Evolutionary conservation across 2,888 invertebrate species (phyloP).

Genomic region (Catocala fraxini): DNA sequence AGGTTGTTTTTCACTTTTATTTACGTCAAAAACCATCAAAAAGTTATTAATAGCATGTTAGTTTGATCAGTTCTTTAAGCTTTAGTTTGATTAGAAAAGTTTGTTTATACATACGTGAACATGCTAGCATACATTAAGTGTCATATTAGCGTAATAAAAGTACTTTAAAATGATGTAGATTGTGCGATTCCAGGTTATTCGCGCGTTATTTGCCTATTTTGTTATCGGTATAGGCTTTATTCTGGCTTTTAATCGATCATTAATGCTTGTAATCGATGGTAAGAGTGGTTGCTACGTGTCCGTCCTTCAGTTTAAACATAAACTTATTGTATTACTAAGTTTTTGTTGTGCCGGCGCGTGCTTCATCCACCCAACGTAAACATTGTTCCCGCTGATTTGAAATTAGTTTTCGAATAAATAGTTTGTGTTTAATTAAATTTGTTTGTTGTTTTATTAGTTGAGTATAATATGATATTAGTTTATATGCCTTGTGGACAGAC

Average conservation of each 20-base stretch:
- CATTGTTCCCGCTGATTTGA: slow-evolving; percentile 21
- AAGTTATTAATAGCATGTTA: slow-evolving; percentile 8
- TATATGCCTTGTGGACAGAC: no score
- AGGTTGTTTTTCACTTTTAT: slow-evolving; percentile 40
- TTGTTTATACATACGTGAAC: slow-evolving; percentile 15
- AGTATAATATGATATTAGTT: no score
- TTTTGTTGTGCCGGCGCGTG: slow-evolving; percentile 17
- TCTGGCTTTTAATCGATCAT: no score
- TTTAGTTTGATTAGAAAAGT: slow-evolving; percentile 25
- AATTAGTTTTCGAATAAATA: slow-evolving; percentile 4
- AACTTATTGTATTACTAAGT: slow-evolving; percentile 2
- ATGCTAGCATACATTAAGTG: slow-evolving; percentile 14
- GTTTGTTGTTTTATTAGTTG: not conserved
- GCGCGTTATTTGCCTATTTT: slow-evolving; percentile 1
- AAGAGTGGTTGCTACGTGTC: slow-evolving; percentile 1
- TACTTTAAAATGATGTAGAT: not conserved
- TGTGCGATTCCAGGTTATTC: slow-evolving; percentile 3
- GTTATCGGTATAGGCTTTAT: slow-evolving; percentile 2
- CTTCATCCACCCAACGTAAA: slow-evolving; percentile 31
- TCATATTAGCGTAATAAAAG: not conserved
- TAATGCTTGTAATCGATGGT: not conserved
- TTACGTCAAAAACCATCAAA: slow-evolving; percentile 7
- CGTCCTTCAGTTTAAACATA: not conserved
- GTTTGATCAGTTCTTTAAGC: slow-evolving; percentile 23
- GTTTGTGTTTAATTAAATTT: slow-evolving; percentile 7